Evolutionary conservation across 1,140 invertebrate species (phyloP).

Genomic region (Drosophila baimaii): DNA sequence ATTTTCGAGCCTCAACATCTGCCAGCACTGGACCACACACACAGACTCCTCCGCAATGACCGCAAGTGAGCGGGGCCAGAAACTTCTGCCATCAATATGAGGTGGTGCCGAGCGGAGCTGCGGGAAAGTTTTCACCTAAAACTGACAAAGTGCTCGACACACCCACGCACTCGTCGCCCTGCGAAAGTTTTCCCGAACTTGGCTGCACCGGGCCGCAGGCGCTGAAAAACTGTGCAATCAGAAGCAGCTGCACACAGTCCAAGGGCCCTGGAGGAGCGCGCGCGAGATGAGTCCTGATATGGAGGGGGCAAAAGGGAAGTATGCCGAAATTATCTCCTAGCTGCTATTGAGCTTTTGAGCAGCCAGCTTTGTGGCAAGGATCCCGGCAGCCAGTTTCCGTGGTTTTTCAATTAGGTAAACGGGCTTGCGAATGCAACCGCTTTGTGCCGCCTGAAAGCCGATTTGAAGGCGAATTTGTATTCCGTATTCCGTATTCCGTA

Average conservation of each 20-base stretch:
- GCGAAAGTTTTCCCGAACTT: slow-evolving; percentile 49
- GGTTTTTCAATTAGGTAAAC: slow-evolving; percentile 19
- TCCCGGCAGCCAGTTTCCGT: background rate
- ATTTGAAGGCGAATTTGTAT: slow-evolving; percentile 11
- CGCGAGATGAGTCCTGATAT: background rate
- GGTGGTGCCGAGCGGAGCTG: slow-evolving; percentile 39
- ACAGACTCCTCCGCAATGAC: slow-evolving; percentile 6
- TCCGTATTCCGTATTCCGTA: too few relatives aligned
- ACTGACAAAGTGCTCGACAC: slow-evolving; percentile 60
- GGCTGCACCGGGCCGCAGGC: slow-evolving; percentile 34
- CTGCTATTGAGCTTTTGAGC: slow-evolving; percentile 4
- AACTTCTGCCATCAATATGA: slow-evolving; percentile 61
- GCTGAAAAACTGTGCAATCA: slow-evolving; percentile 55
- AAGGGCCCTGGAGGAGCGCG: background rate
- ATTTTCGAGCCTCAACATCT: slow-evolving; percentile 2
- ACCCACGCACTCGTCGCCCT: background rate
- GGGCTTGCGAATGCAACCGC: slow-evolving; percentile 15
- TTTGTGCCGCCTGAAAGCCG: slow-evolving; percentile 2
- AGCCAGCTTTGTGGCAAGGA: background rate
- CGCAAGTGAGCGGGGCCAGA: slow-evolving; percentile 16
- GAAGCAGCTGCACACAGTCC: slow-evolving; percentile 42
- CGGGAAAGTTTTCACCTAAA: slow-evolving; percentile 76
- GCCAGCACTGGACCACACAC: background rate
- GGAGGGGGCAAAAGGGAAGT: background rate
- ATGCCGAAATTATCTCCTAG: slow-evolving; percentile 8